These are phyloP conservation scores for Morus bassanus DNA, from an alignment of 2,797 vertebrate species.

Conservation along the genomic window DNA sequence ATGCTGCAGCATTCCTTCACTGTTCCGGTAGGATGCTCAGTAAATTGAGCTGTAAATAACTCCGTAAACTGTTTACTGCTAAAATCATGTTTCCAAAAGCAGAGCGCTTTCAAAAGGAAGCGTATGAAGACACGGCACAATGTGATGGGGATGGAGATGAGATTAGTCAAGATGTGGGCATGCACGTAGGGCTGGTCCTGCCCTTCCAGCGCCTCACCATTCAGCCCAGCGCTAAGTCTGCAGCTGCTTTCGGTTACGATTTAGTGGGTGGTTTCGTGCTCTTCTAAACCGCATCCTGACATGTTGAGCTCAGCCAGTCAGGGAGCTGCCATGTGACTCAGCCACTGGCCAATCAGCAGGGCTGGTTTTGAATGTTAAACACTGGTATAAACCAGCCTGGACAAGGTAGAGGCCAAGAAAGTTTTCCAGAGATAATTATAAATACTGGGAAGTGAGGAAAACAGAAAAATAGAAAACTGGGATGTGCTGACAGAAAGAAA, in stretches of 20 bases:
- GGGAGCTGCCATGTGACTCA: neutral
- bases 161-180: rapidly evolving
- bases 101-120: neutral
- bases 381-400: neutral
- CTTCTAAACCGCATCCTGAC: rapidly evolving
- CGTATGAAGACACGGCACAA: rapidly evolving
- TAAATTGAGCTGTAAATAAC: conserved; percentile 18
- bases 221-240: rapidly evolving
- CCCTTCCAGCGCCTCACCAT: neutral
- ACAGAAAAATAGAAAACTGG: neutral
- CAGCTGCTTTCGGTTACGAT: neutral
- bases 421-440: neutral
- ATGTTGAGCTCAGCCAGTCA: neutral
- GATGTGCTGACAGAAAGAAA: neutral
- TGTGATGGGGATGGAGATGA: neutral
- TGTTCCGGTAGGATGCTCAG: neutral
- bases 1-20: neutral
- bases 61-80: neutral
- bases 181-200: rapidly evolving
- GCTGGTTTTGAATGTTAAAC: neutral
- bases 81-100: neutral
- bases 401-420: neutral
- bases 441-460: neutral
- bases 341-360: neutral
- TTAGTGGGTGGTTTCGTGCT: rapidly evolving